Evolutionary conservation across 1,140 invertebrate species (phyloP).

Genomic region (Neodiprion fabricii): DNA sequence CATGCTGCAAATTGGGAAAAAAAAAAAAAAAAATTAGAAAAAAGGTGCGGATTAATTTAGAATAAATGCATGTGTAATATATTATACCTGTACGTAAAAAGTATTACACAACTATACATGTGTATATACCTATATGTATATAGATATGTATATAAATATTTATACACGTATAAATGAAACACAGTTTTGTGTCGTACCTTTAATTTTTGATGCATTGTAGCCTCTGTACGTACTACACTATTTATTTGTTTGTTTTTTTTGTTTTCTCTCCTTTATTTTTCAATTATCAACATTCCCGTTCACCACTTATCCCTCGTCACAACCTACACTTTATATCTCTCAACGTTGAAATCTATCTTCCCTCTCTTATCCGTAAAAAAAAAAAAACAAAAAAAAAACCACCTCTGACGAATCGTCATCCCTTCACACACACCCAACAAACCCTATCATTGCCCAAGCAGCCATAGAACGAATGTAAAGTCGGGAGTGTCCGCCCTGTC

Average conservation of each 20-base stretch:
- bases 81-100: background rate
- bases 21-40: too few relatives aligned
- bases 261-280: conserved; percentile 60
- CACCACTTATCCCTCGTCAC: conserved; percentile 41
- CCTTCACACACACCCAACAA: conserved; percentile 27
- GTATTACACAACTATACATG: conserved; percentile 19
- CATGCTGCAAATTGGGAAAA: too few relatives aligned
- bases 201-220: conserved; percentile 47
- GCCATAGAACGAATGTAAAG: conserved; percentile 86
- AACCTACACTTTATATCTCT: conserved; percentile 33
- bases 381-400: conserved; percentile 20
- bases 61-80: conserved; percentile 37
- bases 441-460: conserved; percentile 62
- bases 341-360: conserved; percentile 25
- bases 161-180: conserved; percentile 16
- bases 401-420: conserved; percentile 8
- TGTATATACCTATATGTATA: conserved; percentile 13
- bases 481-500: conserved; percentile 89
- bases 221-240: conserved; percentile 62
- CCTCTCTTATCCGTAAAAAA: background rate
- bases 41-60: background rate
- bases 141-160: conserved; percentile 19
- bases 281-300: conserved; percentile 53
- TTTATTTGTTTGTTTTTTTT: conserved; percentile 57
- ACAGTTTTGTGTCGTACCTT: conserved; percentile 20